Evolutionary conservation across 2,113 vertebrate species (phyloP).

Genomic region (Calyptomena viridis): DNA sequence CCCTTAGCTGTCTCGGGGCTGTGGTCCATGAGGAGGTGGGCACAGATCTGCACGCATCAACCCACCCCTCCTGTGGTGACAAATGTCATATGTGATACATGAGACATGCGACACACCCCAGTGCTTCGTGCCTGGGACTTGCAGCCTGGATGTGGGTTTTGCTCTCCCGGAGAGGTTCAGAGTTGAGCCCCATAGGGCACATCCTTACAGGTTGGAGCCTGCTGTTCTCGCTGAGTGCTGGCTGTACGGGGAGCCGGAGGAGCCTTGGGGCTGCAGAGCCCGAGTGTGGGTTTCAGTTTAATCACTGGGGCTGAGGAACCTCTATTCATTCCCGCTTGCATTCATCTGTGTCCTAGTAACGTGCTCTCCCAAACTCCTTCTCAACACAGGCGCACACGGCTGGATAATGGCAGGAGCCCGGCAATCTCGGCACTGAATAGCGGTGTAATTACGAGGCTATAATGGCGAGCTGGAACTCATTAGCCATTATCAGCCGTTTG

Average conservation of each 20-base stretch:
- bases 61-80: neutral
- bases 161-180: neutral
- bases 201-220: neutral
- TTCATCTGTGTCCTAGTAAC: constrained; percentile 63
- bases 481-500: constrained; percentile 62
- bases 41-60: neutral
- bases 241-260: neutral
- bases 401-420: constrained; percentile 52
- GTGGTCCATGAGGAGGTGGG: neutral
- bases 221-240: neutral
- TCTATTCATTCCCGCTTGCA: constrained; percentile 36
- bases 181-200: neutral
- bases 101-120: neutral
- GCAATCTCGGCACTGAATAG: constrained; percentile 54
- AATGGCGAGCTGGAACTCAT: constrained; percentile 57
- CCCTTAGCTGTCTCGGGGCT: neutral
- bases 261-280: neutral
- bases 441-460: constrained; percentile 42
- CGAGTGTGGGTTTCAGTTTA: constrained; percentile 17
- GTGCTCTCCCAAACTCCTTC: neutral
- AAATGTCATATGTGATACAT: neutral
- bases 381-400: constrained; percentile 27
- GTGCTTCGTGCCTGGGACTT: neutral
- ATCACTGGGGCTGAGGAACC: constrained; percentile 32
- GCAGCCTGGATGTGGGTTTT: neutral